Percentiles rank a stretch among this genome's conserved stretches.
These are phyloP conservation scores for Deroplatys truncata DNA, from an alignment of 2,888 invertebrate genomes.

Conservation along the genomic window DNA sequence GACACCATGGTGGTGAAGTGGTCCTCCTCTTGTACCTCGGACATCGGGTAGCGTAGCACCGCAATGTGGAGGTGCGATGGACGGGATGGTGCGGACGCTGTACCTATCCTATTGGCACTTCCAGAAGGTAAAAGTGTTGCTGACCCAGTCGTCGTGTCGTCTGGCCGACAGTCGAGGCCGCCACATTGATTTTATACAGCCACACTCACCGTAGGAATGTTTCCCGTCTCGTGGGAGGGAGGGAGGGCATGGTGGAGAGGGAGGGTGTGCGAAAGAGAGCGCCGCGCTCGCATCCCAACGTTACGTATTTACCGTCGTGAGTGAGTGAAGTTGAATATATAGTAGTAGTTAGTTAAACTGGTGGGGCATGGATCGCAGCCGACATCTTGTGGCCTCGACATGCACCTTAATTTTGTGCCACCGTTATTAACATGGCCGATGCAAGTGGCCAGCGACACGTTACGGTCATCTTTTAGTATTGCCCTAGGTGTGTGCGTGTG, in stretches of 20 bases:
- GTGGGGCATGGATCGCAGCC: conserved; percentile 16
- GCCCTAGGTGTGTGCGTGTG: conserved; percentile 17
- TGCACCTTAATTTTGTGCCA: conserved; percentile 15
- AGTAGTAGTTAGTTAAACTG: background rate
- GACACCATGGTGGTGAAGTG: background rate
- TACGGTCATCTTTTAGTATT: conserved; percentile 7
- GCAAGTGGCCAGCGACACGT: background rate
- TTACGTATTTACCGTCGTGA: conserved; percentile 10
- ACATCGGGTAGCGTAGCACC: background rate
- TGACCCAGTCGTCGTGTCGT: conserved; percentile 22
- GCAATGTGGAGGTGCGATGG: conserved; percentile 37
- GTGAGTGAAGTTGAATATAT: background rate
- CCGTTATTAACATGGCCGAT: conserved; percentile 22
- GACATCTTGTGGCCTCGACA: conserved; percentile 1
- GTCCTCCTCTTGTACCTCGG: background rate
- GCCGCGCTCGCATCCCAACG: conserved; percentile 7
- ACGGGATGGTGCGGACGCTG: conserved; percentile 47
- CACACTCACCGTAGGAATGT: conserved; percentile 41
- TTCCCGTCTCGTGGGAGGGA: conserved; percentile 34
- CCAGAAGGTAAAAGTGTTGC: conserved; percentile 43
- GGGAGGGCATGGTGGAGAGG: background rate
- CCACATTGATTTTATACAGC: conserved; percentile 47
- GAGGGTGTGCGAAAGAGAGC: conserved; percentile 9
- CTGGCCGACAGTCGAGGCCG: conserved; percentile 33
- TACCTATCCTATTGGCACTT: conserved; percentile 44